Base-by-base conservation (phyloP, 2,797 vertebrate species). In the Tinamus major region DNA sequence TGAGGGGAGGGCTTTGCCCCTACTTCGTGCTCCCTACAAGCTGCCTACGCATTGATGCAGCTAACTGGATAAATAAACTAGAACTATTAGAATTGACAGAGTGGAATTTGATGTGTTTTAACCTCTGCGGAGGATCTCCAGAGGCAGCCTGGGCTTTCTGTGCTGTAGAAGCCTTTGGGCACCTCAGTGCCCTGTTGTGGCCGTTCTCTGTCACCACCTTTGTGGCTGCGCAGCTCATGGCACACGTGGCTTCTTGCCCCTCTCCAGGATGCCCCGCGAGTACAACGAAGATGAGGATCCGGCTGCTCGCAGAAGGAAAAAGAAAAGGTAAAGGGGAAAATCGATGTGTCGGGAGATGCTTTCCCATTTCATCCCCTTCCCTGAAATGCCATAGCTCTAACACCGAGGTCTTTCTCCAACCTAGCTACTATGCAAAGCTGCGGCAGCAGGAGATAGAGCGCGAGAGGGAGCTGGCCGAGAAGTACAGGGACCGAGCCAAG, bases 241-340 rank as follows among this genome's bases (percentile, higher is more conserved):
- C 77, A 13, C 1, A 0, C 15, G 9, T 79, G 31, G 37, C 84
- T 95, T 95, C 90, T 86, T 3, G 1, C 14, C 62, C 24, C 77
- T 58, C 90, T 95, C 37, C 96, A 99, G 99, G 94, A 99, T 99
- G 99, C 99, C 99, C n/a, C 98, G 98, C 92, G 99, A 99, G 95
- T 99, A 99, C 96, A 99, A 99, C 0, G 99, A 99, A 94, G 99
- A 99, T 94, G 99, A 99, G 97, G 99, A 99, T 94, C 99, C 99
- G 63, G 99, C 99, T 51, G 99, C 99, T n/a, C 98, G 99, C 63
- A 98, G 99, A 89, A 98, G 99, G 85, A 99, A 99, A 96, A 99
- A 99, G 94, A 99, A 99, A 96, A 99, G 99, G 99, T 99, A 75
- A 96, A 64, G 6, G 24, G 23, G 48, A 26, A 44, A 65, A 67